Base-by-base conservation (phyloP, 2,888 invertebrate species). In the Xestoiulus laeticollis region DNA sequence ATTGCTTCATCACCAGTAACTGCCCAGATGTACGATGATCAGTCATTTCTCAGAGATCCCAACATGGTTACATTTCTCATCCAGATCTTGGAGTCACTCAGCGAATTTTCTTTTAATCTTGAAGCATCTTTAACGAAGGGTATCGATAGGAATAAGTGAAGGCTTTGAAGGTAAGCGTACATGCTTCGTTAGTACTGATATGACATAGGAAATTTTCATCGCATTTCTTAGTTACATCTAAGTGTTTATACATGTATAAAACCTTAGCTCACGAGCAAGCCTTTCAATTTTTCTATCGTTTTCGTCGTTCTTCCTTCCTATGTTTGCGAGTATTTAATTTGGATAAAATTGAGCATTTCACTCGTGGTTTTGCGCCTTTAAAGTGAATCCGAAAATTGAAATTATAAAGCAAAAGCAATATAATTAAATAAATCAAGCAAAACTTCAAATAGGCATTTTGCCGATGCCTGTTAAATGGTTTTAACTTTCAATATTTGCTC, bases 11-110 rank as follows among this genome's bases (percentile, higher is more conserved):
- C 97, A 26, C 96, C 97, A 89, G 96, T 97, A 6, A 98, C 98
- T 0, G 91, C 91, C 14, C 97, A 98, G 91, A 97, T 99, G 97
- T 99, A 98, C 91, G 99, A 99, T 91, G 98, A 99, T 91, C 95
- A 96, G 90, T 98, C 99, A 87, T 99, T 99, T 92, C 93, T 99
- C 89, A 94, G 99, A 88, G 96, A 97, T 91, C 94, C 96, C 87
- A 95, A 95, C 88, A 94, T 98, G 68, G 94, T 97, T 89, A 96
- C 96, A 90, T 98, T 97, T 93, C 94, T 98, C 88, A 94, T 96
- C 90, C 97, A 98, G 93, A 97, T 98, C 91, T 94, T 98, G 85
- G 96, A 97, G 91, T 96, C 97, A 22, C 94, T 98, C 78, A 96
- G 96, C 91, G 97, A 98, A 91, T 96, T 97, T 91, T 96, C 97